Conservation (phyloP, 2,888 invertebrate genomes). For the Hypolimnas misippus region DNA sequence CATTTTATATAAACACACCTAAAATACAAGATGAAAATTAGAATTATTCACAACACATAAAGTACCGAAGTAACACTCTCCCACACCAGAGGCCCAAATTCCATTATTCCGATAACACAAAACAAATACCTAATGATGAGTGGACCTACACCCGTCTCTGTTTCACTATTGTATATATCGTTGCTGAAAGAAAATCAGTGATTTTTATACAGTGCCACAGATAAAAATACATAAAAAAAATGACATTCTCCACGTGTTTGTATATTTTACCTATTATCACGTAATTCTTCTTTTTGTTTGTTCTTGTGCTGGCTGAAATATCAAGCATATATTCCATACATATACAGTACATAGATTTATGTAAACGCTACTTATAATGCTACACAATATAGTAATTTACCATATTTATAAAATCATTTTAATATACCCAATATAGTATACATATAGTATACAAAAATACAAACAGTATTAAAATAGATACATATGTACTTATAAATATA, state of each 20-base stretch:
- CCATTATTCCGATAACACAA: constrained; percentile 55
- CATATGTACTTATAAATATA: no score
- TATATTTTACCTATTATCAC: constrained; percentile 67
- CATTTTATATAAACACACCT: constrained; percentile 25
- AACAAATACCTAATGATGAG: constrained; percentile 74
- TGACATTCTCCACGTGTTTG: constrained; percentile 15
- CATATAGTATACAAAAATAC: no score
- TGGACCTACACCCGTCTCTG: constrained; percentile 60
- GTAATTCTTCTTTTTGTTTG: constrained; percentile 26
- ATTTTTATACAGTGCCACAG: constrained; percentile 53
- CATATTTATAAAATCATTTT: no score
- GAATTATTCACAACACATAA: constrained; percentile 60
- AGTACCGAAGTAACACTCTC: constrained; percentile 13
- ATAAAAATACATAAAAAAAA: background rate
- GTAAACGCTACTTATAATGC: constrained; percentile 10
- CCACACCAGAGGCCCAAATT: constrained; percentile 33
- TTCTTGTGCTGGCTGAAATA: constrained; percentile 30
- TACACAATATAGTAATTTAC: no score
- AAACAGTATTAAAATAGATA: no score
- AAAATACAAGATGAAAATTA: constrained; percentile 26
- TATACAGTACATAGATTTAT: constrained; percentile 15
- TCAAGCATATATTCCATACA: constrained; percentile 34
- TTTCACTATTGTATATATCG: constrained; percentile 65
- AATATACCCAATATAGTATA: background rate
- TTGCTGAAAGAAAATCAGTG: constrained; percentile 74